Evolutionary conservation across 2,113 vertebrate genomes (phyloP).

Genomic region (Phalacrocorax carbo): DNA sequence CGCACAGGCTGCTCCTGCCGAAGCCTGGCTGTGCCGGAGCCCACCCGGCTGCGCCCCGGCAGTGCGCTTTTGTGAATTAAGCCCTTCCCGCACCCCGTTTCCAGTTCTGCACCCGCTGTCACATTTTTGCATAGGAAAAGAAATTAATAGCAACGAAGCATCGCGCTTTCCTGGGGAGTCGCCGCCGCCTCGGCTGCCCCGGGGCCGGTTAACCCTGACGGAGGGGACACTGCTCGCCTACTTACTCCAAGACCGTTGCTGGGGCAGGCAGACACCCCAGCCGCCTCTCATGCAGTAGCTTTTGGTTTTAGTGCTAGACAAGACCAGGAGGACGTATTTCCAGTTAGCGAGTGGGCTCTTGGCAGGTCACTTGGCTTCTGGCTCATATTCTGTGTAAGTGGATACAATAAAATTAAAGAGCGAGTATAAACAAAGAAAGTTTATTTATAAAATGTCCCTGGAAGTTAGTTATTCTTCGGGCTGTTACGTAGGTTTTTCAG

Average conservation of each 20-base stretch:
- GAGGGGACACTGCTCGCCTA: neutral
- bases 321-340: constrained; percentile 40
- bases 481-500: constrained; percentile 93
- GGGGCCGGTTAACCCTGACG: neutral
- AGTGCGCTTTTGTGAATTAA: neutral
- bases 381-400: constrained; percentile 15
- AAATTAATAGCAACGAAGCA: neutral
- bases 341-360: constrained; percentile 46
- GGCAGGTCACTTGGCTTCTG: neutral
- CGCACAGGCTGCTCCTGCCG: neutral
- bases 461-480: constrained; percentile 88
- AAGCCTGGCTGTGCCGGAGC: neutral
- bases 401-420: constrained; percentile 30
- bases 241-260: neutral
- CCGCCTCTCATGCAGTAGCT: neutral
- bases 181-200: neutral
- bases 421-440: constrained; percentile 45
- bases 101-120: neutral
- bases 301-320: constrained; percentile 38
- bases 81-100: neutral
- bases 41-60: fast-evolving
- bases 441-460: constrained; percentile 34
- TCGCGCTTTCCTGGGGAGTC: neutral
- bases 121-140: constrained; percentile 43
- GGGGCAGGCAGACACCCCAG: fast-evolving